Evolutionary conservation across 2,888 invertebrate genomes (phyloP).

Genomic region (Nemotelus pantherinus): DNA sequence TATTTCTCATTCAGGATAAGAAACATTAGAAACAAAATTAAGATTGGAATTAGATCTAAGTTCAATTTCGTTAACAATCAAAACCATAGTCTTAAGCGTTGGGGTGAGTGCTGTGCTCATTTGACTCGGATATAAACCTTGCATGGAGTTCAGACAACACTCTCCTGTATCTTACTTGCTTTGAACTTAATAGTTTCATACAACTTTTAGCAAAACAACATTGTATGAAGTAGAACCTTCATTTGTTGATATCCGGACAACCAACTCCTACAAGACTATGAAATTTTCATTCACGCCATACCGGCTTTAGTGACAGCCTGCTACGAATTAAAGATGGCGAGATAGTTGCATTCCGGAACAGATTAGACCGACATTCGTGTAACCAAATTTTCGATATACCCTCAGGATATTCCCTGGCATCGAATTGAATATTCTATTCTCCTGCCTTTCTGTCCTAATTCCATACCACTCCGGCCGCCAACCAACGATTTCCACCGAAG

Average conservation of each 20-base stretch:
- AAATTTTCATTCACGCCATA: constrained; percentile 40
- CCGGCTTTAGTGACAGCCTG: constrained; percentile 1
- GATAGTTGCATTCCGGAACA: background rate
- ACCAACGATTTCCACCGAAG: background rate
- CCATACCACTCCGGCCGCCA: background rate
- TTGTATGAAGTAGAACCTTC: constrained; percentile 18
- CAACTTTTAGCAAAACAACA: too few species aligned
- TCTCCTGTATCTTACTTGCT: too few species aligned
- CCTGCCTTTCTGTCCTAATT: constrained; percentile 12
- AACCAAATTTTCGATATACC: constrained; percentile 28
- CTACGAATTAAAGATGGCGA: background rate
- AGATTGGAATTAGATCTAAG: too few species aligned
- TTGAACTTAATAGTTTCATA: too few species aligned
- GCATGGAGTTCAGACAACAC: too few species aligned
- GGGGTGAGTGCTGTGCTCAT: too few species aligned
- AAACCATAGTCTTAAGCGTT: too few species aligned
- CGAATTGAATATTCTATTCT: constrained; percentile 31
- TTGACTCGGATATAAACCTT: too few species aligned
- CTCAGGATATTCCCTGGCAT: constrained; percentile 14
- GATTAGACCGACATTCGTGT: constrained; percentile 11
- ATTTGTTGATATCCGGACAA: constrained; percentile 28
- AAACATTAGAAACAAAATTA: too few species aligned
- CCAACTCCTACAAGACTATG: constrained; percentile 23
- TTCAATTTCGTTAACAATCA: too few species aligned
- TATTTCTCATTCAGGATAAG: too few species aligned